Evolutionary conservation across 2,888 invertebrate species (phyloP).

Genomic region (Philopedon plagiatum): DNA sequence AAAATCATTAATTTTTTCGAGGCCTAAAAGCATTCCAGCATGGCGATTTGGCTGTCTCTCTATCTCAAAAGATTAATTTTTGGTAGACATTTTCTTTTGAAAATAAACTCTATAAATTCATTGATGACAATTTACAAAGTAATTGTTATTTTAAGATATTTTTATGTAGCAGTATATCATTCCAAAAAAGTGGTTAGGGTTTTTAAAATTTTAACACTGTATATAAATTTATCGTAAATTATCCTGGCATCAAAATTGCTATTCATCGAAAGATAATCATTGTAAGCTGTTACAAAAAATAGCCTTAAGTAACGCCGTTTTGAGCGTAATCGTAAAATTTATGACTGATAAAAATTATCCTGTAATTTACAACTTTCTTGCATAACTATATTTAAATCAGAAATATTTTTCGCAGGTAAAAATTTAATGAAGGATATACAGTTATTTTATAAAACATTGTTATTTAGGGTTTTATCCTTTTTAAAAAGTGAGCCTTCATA

Average conservation of each 20-base stretch:
- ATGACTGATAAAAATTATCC: slow-evolving; percentile 36
- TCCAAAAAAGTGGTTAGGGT: background rate
- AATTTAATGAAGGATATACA: slow-evolving; percentile 3
- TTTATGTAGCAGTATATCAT: background rate
- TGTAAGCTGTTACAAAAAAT: slow-evolving; percentile 44
- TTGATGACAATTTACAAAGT: background rate
- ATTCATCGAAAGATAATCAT: slow-evolving; percentile 39
- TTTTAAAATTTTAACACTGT: slow-evolving; percentile 23
- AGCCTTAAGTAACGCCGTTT: slow-evolving; percentile 36
- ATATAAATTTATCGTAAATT: slow-evolving; percentile 28
- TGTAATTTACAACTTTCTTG: slow-evolving; percentile 28
- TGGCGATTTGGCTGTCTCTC: no score
- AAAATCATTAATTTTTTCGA: no score
- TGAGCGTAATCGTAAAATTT: slow-evolving; percentile 38
- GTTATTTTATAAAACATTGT: background rate
- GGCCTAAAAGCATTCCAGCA: no score
- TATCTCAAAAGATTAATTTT: no score
- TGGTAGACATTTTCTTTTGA: no score
- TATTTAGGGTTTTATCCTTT: background rate
- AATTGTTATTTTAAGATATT: background rate
- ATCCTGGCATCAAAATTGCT: slow-evolving; percentile 21
- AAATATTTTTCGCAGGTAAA: background rate
- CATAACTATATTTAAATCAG: slow-evolving; percentile 31
- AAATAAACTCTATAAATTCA: background rate
- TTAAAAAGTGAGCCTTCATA: background rate